Evolutionary conservation across 2,888 invertebrate genomes (phyloP), one percentile per base, ranked within the genome.

Genomic region (Leptopilina syphax): DNA sequence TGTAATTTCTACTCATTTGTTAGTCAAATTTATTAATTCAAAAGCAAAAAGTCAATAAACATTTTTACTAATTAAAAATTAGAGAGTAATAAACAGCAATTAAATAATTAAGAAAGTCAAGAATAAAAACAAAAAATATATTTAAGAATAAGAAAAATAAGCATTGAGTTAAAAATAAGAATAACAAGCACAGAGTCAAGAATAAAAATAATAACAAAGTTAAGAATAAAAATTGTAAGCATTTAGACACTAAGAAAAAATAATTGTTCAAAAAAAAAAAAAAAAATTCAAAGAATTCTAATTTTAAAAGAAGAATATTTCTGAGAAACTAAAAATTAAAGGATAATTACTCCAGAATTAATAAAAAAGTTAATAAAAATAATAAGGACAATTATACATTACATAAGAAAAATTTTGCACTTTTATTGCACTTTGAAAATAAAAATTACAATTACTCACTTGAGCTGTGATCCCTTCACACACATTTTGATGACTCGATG

Each of bases 401-500:
- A 27, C 13, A 41, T 73, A 34, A 34, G 9, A 73, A 1, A 34
- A 34, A 34, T 34, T 34, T 18, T 18, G 18, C 18, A 18, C 18
- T 18, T 18, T 18, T 18, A 18, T 18, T 18, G 18, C 18, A 18
- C 18, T 18, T 18, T 18, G 13, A 24, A 18, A 63, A 63, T 8
- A 63, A 34, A 41, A 66, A 79, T 78, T 66, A 54, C 6, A 65
- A 54, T 76, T 41, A 88, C 90, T 87, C 86, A 92, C 92, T 86
- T 91, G 91, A 80, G 86, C 77, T 76, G 87, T 67, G 65, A 89
- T 86, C 83, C 86, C 79, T 77, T 89, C 87, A 77, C 90, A 89
- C 80, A 87, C 88, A 80, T 86, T 88, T 79, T 88, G 86, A 73
- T 87, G 89, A 81, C 86, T 88, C 13, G 89, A 86, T 57, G 91